phyloP scores from a whole-genome alignment of 1,140 invertebrate species.

The Dinoponera quadriceps region DNA sequence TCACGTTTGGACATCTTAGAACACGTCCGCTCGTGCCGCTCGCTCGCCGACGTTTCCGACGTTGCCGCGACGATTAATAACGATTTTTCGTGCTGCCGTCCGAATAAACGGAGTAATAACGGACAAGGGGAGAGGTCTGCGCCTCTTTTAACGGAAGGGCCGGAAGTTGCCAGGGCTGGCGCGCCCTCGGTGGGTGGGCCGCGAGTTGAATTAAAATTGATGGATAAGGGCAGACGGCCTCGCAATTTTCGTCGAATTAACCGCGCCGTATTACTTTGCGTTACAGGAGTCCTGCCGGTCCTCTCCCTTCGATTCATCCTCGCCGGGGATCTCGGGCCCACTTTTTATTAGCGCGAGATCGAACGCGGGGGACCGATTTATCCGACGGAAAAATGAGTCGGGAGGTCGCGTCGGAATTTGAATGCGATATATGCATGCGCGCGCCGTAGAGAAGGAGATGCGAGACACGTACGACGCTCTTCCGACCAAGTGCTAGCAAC shows the following conservation, averaged over 20 bases:
- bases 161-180: slow-evolving; percentile 71
- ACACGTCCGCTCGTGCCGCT: background rate
- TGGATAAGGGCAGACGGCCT: slow-evolving; percentile 68
- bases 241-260: slow-evolving; percentile 72
- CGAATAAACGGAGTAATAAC: slow-evolving; percentile 49
- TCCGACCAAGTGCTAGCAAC: background rate
- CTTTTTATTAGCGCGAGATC: slow-evolving; percentile 29
- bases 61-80: slow-evolving; percentile 73
- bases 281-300: slow-evolving; percentile 36
- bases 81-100: slow-evolving; percentile 70
- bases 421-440: background rate
- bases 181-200: slow-evolving; percentile 68
- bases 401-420: background rate
- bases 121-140: slow-evolving; percentile 31
- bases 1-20: slow-evolving; percentile 6
- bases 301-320: slow-evolving; percentile 42
- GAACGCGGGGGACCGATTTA: slow-evolving; percentile 44
- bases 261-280: slow-evolving; percentile 53
- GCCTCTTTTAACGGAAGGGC: slow-evolving; percentile 65
- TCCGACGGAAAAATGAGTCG: background rate
- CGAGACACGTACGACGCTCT: slow-evolving; percentile 8
- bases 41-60: slow-evolving; percentile 43
- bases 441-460: background rate
- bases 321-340: slow-evolving; percentile 13
- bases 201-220: slow-evolving; percentile 71